phyloP scores from a whole-genome alignment of 37 sponge, comb jelly and placozoan species.

The Ephydatia muelleri region DNA sequence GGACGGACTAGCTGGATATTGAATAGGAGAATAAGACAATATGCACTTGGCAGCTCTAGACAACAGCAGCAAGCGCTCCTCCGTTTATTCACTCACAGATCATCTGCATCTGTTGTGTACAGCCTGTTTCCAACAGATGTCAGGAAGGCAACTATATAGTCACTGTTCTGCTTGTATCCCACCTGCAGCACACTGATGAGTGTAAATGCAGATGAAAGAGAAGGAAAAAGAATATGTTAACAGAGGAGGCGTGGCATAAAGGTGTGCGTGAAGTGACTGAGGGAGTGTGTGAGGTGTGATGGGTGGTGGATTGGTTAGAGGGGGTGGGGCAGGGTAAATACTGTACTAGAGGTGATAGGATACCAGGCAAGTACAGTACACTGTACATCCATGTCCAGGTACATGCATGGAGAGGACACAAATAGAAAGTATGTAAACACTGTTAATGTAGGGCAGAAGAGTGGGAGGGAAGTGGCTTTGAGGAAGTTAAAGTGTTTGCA shows the following conservation, averaged over 20 bases:
- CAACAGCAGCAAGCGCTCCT: too few species aligned
- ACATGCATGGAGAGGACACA: too few species aligned
- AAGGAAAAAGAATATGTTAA: not conserved
- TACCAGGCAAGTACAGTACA: too few species aligned
- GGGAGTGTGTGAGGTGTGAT: not conserved
- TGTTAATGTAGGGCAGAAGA: not conserved
- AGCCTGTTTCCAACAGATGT: constrained; percentile 58
- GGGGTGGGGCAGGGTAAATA: not conserved
- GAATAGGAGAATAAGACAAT: too few species aligned
- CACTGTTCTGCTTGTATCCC: constrained; percentile 16
- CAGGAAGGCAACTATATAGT: constrained; percentile 50
- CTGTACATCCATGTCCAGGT: too few species aligned
- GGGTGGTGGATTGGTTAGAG: not conserved
- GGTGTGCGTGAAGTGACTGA: not conserved
- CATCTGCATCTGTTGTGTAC: constrained; percentile 43
- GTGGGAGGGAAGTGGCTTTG: not conserved
- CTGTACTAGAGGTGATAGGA: not conserved
- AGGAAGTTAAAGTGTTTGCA: not conserved
- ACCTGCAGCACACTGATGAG: constrained; percentile 16
- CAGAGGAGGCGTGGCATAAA: not conserved
- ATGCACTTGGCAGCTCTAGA: too few species aligned
- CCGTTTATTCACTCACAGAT: constrained; percentile 36
- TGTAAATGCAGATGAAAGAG: not conserved
- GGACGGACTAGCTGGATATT: too few species aligned
- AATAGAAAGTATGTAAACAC: not conserved